Evolutionary conservation across 2,888 invertebrate genomes (phyloP).

Genomic region (Stegana nigrithorax): DNA sequence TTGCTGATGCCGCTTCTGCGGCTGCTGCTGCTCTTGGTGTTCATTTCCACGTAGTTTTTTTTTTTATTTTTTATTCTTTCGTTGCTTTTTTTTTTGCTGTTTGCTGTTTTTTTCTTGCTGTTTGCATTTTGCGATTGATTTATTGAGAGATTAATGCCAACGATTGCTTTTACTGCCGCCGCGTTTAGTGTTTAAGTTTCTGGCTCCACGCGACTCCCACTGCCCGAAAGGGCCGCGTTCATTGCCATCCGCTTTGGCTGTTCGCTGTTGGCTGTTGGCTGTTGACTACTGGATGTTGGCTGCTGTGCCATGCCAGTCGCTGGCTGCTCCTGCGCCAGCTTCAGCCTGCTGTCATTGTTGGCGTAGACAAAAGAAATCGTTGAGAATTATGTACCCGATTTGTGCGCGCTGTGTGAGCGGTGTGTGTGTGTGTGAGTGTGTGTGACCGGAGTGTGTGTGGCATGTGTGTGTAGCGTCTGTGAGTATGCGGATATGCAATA

Average conservation of each 20-base stretch:
- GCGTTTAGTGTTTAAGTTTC: conserved; percentile 1
- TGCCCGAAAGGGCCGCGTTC: no score
- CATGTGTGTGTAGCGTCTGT: no score
- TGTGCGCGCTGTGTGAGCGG: background rate
- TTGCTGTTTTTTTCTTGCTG: conserved; percentile 12
- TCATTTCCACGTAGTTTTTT: no score
- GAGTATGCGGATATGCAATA: background rate
- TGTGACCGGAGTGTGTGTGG: background rate
- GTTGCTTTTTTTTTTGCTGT: background rate
- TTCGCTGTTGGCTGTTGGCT: background rate
- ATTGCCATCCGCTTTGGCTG: no score
- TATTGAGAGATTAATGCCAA: conserved; percentile 34
- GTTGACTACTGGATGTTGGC: background rate
- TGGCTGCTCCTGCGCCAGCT: background rate
- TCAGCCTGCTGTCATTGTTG: conserved; percentile 4
- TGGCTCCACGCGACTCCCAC: background rate
- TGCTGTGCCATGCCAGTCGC: background rate
- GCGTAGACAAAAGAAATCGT: conserved; percentile 15
- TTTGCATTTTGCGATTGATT: conserved; percentile 28
- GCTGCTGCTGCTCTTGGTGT: conserved; percentile 11
- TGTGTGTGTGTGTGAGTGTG: background rate
- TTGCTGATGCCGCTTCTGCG: conserved; percentile 5
- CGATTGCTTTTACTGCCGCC: conserved; percentile 22
- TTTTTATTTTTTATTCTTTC: conserved; percentile 20
- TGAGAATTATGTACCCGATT: conserved; percentile 12